phyloP scores from a whole-genome alignment of 1,140 invertebrate species.

The Rhagoletis pomonella region DNA sequence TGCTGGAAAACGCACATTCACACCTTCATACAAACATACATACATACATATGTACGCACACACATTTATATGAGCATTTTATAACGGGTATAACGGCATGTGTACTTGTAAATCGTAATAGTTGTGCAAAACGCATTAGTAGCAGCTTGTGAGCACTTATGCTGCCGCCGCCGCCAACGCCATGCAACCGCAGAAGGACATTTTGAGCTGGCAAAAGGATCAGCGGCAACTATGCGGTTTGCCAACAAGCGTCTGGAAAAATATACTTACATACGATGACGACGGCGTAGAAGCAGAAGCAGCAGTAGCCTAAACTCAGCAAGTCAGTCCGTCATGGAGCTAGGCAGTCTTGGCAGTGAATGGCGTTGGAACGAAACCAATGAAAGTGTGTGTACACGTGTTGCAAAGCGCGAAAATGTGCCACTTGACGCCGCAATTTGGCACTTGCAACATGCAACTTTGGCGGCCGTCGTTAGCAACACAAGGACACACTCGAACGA shows the following conservation, averaged over 20 bases:
- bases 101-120: conserved; percentile 42
- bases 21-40: background rate
- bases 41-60: too few species aligned
- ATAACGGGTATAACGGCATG: background rate
- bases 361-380: background rate
- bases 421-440: conserved; percentile 43
- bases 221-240: conserved; percentile 1
- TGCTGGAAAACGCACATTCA: background rate
- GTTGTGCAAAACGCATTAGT: conserved; percentile 44
- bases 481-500: conserved; percentile 12
- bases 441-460: conserved; percentile 51
- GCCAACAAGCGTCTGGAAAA: conserved; percentile 1
- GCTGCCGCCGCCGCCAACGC: background rate
- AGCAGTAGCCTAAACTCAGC: background rate
- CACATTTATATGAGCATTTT: too few species aligned
- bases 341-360: background rate
- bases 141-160: conserved; percentile 32
- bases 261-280: background rate
- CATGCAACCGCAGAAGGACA: conserved; percentile 38
- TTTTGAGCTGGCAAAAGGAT: background rate
- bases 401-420: conserved; percentile 34
- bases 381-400: background rate
- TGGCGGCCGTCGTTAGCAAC: conserved; percentile 20
- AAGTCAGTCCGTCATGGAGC: too few species aligned
- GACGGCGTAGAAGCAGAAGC: background rate